Base-by-base conservation (phyloP, 1,140 invertebrate genomes). In the Brachionus rotundiformis region DNA sequence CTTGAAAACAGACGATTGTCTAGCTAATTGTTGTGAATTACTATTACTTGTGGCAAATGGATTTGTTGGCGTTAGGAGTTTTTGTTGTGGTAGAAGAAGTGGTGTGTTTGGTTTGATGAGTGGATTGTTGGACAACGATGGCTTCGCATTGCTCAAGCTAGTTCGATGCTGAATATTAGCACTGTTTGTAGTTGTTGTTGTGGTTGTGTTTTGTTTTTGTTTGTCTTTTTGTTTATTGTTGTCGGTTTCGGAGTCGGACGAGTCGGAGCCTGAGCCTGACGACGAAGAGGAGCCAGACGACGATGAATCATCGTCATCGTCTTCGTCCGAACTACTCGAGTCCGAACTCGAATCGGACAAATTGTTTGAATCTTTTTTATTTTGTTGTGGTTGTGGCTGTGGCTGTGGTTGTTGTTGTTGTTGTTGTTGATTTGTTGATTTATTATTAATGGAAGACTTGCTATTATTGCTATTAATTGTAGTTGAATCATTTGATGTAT, bases 281-380 rank as follows among this genome's bases (percentile, higher is more conserved):
- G 16, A 31, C 11, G 68, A 73, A 8, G 68, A 41, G 2, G 76
- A 79, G 36, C 76, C 36, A 0, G 76, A 79, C 13, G 76, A 79
- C n/a, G 63, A 68, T 16, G 63, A 63, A 63, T 63, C 61, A 8
- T 79, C 59, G 23, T 79, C 68, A 19, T 73, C 47, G 29, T 79
- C 76, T 25, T 79, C 76, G 23, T 79, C 76, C 16, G 76, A 79
- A 63, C 76, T 79, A 27, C 44, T 59, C 13, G 76, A 79, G 16
- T 79, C 76, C 19, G 76, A 79, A 79, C 76, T 79, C 10, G 76
- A 79, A n/a, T 79, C 76, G 16, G 76, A 79, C 11, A 79, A 31
- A 27, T 41, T 79, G 10, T 79, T 79, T 8, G 19, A 10, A 59
- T 79, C 54, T 33, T 63, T 79, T 31, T 77, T 59, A n/a, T 49